A percentile compares a stretch with the other conserved stretches of the same genome.
These are phyloP conservation scores for Troglohyphantes excavatus DNA, from an alignment of 2,888 invertebrate species.

Conservation along the genomic window DNA sequence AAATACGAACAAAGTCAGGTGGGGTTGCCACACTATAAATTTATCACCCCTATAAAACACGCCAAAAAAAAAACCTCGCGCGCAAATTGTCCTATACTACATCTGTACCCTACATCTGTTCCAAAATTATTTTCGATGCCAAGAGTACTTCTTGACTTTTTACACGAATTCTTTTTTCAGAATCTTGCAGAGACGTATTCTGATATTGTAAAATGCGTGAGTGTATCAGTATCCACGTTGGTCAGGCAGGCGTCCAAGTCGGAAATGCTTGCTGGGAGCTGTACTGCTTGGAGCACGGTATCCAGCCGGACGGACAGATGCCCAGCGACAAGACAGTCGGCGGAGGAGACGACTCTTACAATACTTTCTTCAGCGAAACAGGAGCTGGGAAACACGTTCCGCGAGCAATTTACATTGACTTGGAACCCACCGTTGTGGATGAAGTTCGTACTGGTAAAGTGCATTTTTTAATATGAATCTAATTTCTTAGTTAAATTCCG, in stretches of 20 bases:
- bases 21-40: no score
- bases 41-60: no score
- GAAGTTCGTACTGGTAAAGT: conserved; percentile 82
- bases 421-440: conserved; percentile 92
- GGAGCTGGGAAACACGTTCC: conserved; percentile 94
- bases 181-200: neutral
- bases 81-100: no score
- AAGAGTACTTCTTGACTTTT: neutral
- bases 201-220: conserved; percentile 82
- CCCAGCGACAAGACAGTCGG: conserved; percentile 94
- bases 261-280: conserved; percentile 82
- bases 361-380: conserved; percentile 87
- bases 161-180: neutral
- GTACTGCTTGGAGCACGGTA: conserved; percentile 83
- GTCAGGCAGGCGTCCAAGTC: conserved; percentile 83
- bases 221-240: conserved; percentile 84
- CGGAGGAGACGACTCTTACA: conserved; percentile 85
- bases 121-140: no score
- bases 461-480: neutral
- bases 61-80: no score
- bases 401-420: conserved; percentile 92
- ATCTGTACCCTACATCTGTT: no score
- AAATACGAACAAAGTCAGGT: no score
- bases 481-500: no score
- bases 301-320: conserved; percentile 91